Percentiles rank a stretch among this genome's conserved stretches.
These are phyloP conservation scores for Patagioenas fasciata DNA, from an alignment of 2,113 vertebrate genomes.

Conservation along the genomic window DNA sequence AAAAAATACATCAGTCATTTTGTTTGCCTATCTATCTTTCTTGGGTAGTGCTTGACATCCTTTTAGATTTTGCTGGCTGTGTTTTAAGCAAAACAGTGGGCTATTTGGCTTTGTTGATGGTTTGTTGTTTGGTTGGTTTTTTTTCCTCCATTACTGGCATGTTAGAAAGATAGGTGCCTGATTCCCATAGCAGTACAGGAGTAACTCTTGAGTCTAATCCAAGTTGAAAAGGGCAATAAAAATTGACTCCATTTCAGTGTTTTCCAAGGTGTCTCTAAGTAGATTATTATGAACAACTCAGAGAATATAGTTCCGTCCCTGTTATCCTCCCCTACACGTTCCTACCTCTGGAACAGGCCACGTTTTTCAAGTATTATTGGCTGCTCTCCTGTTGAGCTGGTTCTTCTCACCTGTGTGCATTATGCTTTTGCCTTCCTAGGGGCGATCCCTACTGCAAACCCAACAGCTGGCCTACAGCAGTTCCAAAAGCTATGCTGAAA, in stretches of 20 bases:
- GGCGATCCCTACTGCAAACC: not conserved
- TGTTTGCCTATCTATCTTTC: not conserved
- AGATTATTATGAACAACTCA: not conserved
- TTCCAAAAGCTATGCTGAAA: not conserved
- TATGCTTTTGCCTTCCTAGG: not conserved
- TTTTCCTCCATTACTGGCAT: not conserved
- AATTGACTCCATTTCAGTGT: not conserved
- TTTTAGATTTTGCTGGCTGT: not conserved
- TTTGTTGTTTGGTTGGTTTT: too few relatives aligned
- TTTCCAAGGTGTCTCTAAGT: not conserved
- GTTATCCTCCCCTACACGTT: not conserved
- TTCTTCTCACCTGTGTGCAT: not conserved
- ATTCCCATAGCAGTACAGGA: not conserved
- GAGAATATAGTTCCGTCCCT: not conserved
- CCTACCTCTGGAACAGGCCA: not conserved
- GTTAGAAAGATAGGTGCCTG: not conserved
- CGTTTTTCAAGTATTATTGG: not conserved
- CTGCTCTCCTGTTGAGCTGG: not conserved
- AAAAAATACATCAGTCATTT: not conserved
- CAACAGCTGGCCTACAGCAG: not conserved
- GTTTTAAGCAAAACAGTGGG: not conserved
- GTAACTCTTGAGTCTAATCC: not conserved
- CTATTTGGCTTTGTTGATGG: not conserved
- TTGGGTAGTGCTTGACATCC: not conserved
- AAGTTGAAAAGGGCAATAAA: not conserved